Evolutionary conservation across 2,113 vertebrate species (phyloP).

Genomic region (Acrocephalus arundinaceus): DNA sequence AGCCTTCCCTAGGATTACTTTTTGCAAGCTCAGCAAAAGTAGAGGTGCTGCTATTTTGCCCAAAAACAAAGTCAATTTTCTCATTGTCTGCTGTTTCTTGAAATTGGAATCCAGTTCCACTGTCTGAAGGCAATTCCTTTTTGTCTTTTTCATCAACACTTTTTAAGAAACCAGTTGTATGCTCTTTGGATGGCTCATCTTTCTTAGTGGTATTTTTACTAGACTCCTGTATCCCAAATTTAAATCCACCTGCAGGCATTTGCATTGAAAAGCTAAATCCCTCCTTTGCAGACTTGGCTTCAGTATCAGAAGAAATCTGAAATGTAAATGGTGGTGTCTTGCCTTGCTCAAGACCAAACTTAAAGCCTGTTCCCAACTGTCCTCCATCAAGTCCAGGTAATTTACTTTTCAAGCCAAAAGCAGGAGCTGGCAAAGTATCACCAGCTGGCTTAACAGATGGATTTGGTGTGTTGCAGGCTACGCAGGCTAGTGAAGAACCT

Average conservation of each 20-base stretch:
- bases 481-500: conserved; percentile 70
- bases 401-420: conserved; percentile 73
- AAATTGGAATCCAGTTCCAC: conserved; percentile 1
- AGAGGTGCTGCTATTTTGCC: conserved; percentile 74
- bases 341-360: conserved; percentile 84
- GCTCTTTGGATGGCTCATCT: conserved; percentile 50
- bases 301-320: conserved; percentile 71
- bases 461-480: conserved; percentile 77
- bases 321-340: conserved; percentile 76
- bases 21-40: conserved; percentile 93
- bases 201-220: conserved; percentile 58
- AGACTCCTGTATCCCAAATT: conserved; percentile 87
- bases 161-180: conserved; percentile 74
- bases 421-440: conserved; percentile 65
- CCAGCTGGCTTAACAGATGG: conserved; percentile 67
- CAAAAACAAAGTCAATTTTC: conserved; percentile 77
- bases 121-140: conserved; percentile 67
- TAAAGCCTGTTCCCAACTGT: conserved; percentile 77
- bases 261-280: conserved; percentile 85
- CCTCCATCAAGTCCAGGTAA: conserved; percentile 69
- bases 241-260: conserved; percentile 76
- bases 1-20: conserved; percentile 73
- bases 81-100: conserved; percentile 50
- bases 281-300: conserved; percentile 69
- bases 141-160: conserved; percentile 78